Conservation (phyloP, 2,113 vertebrate species). For the human (Homo sapiens) region DNA sequence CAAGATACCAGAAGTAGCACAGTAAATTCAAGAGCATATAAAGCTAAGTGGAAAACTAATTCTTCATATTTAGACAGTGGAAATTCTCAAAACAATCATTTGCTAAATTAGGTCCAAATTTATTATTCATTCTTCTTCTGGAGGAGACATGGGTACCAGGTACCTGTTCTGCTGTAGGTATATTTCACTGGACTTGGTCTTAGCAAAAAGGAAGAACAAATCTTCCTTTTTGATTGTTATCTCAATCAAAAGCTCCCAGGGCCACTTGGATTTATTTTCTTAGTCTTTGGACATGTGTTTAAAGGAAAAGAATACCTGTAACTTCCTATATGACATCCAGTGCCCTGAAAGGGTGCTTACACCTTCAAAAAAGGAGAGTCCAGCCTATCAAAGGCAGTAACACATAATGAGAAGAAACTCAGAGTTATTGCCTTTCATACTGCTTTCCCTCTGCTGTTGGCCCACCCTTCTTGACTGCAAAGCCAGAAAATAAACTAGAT, state of each 20-base stretch:
- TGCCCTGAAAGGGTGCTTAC: background rate
- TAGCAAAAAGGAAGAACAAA: background rate
- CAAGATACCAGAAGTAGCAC: constrained; percentile 24
- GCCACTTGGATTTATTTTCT: constrained; percentile 36
- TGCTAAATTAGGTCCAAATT: constrained; percentile 41
- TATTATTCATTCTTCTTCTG: constrained; percentile 19
- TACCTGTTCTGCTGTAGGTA: background rate
- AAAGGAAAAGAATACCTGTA: constrained; percentile 15
- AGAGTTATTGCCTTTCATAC: background rate
- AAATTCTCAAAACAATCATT: constrained; percentile 54
- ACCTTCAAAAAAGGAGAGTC: background rate
- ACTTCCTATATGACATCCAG: background rate
- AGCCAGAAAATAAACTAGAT: constrained; percentile 67
- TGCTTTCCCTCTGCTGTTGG: constrained; percentile 32
- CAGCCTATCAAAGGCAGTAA: background rate
- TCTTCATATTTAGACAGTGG: constrained; percentile 32
- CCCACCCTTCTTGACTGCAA: constrained; percentile 47
- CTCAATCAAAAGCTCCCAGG: constrained; percentile 32
- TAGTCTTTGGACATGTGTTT: background rate
- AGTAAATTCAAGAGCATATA: constrained; percentile 37
- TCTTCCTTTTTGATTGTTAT: constrained; percentile 18
- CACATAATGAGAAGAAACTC: background rate
- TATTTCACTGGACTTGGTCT: background rate
- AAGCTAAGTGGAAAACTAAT: constrained; percentile 52
- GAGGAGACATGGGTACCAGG: constrained; percentile 2